Evolutionary conservation across 2,113 vertebrate genomes (phyloP).

Genomic region (Chionodraco myersi): DNA sequence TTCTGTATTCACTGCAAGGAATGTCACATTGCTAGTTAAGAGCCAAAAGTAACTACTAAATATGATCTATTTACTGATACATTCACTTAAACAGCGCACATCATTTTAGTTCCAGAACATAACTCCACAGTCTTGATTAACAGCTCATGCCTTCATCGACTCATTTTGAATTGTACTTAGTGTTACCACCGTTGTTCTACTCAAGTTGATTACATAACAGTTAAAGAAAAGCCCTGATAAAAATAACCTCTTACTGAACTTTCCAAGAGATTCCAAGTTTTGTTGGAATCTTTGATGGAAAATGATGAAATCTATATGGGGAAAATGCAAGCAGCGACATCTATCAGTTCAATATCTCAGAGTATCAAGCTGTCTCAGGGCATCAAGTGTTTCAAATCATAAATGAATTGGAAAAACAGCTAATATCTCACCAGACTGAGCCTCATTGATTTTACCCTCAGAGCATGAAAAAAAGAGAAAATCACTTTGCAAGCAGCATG

Average conservation of each 20-base stretch:
- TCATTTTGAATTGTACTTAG: constrained; percentile 27
- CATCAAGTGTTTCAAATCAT: constrained; percentile 75
- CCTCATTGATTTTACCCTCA: constrained; percentile 73
- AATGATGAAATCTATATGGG: constrained; percentile 36
- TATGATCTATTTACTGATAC: not conserved
- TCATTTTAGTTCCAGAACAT: not conserved
- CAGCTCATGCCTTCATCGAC: constrained; percentile 15
- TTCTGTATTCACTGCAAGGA: not conserved
- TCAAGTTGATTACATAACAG: constrained; percentile 8
- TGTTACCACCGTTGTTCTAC: constrained; percentile 18
- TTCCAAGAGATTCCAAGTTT: constrained; percentile 1
- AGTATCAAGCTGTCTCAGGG: constrained; percentile 45
- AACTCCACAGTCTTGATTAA: constrained; percentile 20
- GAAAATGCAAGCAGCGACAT: constrained; percentile 53
- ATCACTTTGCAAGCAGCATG: constrained; percentile 64
- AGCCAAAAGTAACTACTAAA: not conserved
- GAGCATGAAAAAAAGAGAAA: constrained; percentile 67
- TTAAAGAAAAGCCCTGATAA: constrained; percentile 21
- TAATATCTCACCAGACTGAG: constrained; percentile 74
- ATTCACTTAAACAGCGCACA: not conserved
- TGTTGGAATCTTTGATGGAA: constrained; percentile 8
- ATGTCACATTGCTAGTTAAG: not conserved
- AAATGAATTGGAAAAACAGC: constrained; percentile 75
- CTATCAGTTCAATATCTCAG: constrained; percentile 47
- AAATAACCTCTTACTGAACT: constrained; percentile 26